Percentiles rank a stretch among this genome's conserved stretches.
Conservation (phyloP, 1,140 invertebrate species). For the Zophobas morio region DNA sequence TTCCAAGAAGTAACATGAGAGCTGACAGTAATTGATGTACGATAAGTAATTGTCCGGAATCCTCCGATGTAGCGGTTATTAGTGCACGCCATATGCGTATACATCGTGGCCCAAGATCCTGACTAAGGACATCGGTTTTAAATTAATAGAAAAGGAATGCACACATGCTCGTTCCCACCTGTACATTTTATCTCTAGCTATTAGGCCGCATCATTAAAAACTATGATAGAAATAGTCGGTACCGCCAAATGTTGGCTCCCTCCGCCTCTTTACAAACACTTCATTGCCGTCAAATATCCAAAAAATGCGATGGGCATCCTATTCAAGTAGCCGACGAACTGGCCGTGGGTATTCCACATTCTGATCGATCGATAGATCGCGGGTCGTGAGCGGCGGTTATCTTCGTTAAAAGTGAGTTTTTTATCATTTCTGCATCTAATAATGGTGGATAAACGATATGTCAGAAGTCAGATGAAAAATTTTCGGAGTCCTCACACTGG, state of each 20-base stretch:
- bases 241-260: constrained; percentile 32
- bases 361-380: constrained; percentile 27
- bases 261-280: constrained; percentile 37
- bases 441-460: too few species aligned
- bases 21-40: constrained; percentile 30
- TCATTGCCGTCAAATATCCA: constrained; percentile 41
- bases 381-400: not conserved
- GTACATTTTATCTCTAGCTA: constrained; percentile 38
- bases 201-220: constrained; percentile 38
- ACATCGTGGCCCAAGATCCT: constrained; percentile 34
- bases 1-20: constrained; percentile 32
- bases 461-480: too few species aligned
- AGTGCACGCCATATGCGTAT: constrained; percentile 31
- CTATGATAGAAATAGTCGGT: constrained; percentile 26
- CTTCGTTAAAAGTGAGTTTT: too few species aligned
- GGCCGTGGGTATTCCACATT: not conserved
- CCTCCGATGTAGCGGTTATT: constrained; percentile 26
- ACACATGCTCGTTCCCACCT: constrained; percentile 39
- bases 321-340: constrained; percentile 29
- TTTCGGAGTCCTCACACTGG: too few species aligned
- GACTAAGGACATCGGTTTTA: constrained; percentile 32
- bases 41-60: constrained; percentile 42
- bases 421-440: too few species aligned
- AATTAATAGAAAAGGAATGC: constrained; percentile 41
- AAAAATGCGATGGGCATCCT: constrained; percentile 35